Evolutionary conservation across 2,888 invertebrate genomes (phyloP), one percentile per base, ranked within the genome.

Genomic region (Asteroscopus sphinx): DNA sequence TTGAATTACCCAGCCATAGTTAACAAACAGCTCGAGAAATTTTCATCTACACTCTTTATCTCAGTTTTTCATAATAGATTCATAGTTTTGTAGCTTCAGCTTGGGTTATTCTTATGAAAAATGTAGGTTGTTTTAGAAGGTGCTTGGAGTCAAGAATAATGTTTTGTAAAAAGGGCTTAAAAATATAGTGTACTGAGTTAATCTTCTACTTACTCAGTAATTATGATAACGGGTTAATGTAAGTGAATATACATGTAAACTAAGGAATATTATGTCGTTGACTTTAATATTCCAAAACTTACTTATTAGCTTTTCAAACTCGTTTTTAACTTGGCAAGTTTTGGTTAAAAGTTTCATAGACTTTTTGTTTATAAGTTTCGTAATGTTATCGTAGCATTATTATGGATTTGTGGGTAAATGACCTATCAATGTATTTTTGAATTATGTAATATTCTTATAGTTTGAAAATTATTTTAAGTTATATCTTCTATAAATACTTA

Each of bases 241-340:
- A 15, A 39, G 1, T 30, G 0, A 32, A 21, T n/a, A 17, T 13
- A n/a, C 5, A 33, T 12, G 25, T 13, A 12, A 6, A 17, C 11
- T 33, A 42, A 4, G 0, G 11, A 0, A 47, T 36, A 33, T 12
- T 17, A 28, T 28, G 2, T 26, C 41, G 28, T 33, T 32, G 3
- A 32, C 5, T 25, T 32, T 12, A 11, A 42, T 49, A 55, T 55
- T 42, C 11, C 1, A 16, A 26, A 70, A 70, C 21, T 44, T 47
- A 32, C 13, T 32, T 41, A 47, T 35, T 30, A 49, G 28, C 15
- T 42, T 55, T 45, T 17, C 12, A 49, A 65, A 64, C 28, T 37
- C 32, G 65, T 49, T 69, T 42, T 32, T 26, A 56, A 66, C 42
- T 70, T 40, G 0, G 16, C 30, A 47, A 28, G 7, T 36, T 64